Conservation (phyloP, 2,113 vertebrate species). For the Hippocampus guttulatus region DNA sequence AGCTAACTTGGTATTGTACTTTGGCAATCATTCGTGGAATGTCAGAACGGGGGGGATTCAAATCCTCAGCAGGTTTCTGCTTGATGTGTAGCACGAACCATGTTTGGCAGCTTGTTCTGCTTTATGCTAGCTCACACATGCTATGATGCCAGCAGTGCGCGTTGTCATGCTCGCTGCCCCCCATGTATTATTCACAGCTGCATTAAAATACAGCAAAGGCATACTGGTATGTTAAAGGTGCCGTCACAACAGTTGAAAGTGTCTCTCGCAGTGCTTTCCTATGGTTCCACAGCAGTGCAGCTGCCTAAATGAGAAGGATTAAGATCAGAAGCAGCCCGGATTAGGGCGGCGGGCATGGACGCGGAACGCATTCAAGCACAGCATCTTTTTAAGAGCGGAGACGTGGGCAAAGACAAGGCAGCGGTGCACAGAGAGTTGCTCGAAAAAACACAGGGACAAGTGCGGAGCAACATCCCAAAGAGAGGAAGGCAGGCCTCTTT, state of each 20-base stretch:
- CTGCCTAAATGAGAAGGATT: conserved; percentile 73
- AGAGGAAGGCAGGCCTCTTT: not conserved
- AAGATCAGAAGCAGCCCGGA: conserved; percentile 70
- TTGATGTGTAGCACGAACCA: not conserved
- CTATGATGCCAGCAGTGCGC: conserved; percentile 38
- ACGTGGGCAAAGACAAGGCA: conserved; percentile 50
- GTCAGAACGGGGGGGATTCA: not conserved
- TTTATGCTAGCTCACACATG: conserved; percentile 18
- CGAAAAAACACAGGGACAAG: conserved; percentile 64
- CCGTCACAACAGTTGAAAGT: conserved; percentile 56
- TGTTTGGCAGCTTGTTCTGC: conserved; percentile 29
- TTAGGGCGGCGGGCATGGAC: conserved; percentile 65
- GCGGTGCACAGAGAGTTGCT: conserved; percentile 61
- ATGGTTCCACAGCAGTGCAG: conserved; percentile 59
- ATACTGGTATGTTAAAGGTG: conserved; percentile 50
- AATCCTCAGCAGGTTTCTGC: not conserved
- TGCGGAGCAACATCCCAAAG: conserved; percentile 19
- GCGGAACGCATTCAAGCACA: conserved; percentile 66
- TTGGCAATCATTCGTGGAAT: not conserved
- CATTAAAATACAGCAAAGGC: conserved; percentile 54
- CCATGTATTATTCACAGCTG: conserved; percentile 67
- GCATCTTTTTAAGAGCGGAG: conserved; percentile 60
- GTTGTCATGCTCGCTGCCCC: conserved; percentile 29
- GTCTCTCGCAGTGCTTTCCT: conserved; percentile 51
- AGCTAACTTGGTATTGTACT: not conserved